Evolutionary conservation across 2,888 invertebrate species (phyloP).

Genomic region (Campoletis raptor): DNA sequence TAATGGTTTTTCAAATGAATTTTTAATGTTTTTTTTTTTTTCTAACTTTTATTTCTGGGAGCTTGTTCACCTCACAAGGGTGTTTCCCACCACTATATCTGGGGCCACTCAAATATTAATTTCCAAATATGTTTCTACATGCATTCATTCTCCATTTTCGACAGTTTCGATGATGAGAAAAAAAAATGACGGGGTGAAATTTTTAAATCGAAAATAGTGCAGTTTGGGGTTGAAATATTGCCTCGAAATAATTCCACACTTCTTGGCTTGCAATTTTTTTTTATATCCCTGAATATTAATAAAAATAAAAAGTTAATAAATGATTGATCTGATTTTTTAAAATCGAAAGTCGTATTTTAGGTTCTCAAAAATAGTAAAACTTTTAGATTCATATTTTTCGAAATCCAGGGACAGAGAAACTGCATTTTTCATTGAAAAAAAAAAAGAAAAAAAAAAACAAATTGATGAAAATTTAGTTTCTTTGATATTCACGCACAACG

Average conservation of each 20-base stretch:
- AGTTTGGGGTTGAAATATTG: background rate
- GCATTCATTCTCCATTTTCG: too few relatives aligned
- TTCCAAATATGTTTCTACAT: too few relatives aligned
- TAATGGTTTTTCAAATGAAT: conserved; percentile 34
- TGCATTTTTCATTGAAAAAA: background rate
- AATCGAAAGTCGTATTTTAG: too few relatives aligned
- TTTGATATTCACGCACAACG: too few relatives aligned
- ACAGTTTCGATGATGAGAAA: too few relatives aligned
- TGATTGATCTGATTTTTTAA: background rate
- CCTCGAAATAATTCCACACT: background rate
- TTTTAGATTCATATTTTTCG: too few relatives aligned
- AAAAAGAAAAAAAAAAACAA: background rate
- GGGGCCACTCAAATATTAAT: background rate
- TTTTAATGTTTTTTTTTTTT: conserved; percentile 46
- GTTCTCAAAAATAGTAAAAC: too few relatives aligned
- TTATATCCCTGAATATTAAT: background rate
- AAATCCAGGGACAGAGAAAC: too few relatives aligned
- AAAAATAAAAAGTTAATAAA: too few relatives aligned
- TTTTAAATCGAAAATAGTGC: too few relatives aligned
- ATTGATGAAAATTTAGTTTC: too few relatives aligned
- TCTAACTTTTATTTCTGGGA: background rate
- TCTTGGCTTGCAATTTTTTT: background rate
- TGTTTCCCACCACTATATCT: background rate
- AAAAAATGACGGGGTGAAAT: too few relatives aligned
- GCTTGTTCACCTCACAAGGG: background rate